Base-by-base conservation (phyloP, 2,113 vertebrate species). In the Dunckerocampus dactyliophorus region DNA sequence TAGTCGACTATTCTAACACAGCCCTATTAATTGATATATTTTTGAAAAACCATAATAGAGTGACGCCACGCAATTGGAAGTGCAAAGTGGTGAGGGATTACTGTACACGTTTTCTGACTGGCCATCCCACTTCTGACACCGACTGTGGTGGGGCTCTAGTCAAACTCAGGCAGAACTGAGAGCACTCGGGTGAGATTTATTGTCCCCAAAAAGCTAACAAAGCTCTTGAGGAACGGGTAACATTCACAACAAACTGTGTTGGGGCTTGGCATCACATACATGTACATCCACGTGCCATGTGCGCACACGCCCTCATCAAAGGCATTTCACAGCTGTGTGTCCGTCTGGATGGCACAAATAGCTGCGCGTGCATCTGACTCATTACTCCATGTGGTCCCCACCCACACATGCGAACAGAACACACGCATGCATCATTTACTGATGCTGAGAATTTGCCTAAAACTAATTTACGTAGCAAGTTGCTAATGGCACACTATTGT, bases 291-390 rank as follows among this genome's bases (percentile, higher is more conserved):
- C 16, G 63, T 75, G 69, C 52, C 34, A 19, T 47, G 61, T 72
- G 64, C 70, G 16, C 59, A 56, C 42, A 56, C 42, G 69, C 67
- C 59, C 43, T 74, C 68, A 48, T 45, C 50, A 22, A 0, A 62
- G 61, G 62, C 69, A 72, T 86, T 49, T 87, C 62, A 64, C 82
- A 83, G 66, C 53, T 76, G 46, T 42, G 50, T 59, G 83, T 69
- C 70, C 68, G 37, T 75, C 67, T 69, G 80, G 42, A 55, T 2
- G 8, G 31, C 19, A 13, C 1, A 8, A 10, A 43, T 13, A 16
- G 19, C 54, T 43, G 1, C 22, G 50, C 13, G 0, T 63, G 49
- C 14, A 15, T 64, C n/a, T 20, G 19, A 64, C 56, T 21, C 14
- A 39, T 39, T n/a, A 45, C 48, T 63, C 45, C 72, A 76, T 47